Conservation (phyloP, 2,797 vertebrate species). For the Sebastiscus albofasciatus region DNA sequence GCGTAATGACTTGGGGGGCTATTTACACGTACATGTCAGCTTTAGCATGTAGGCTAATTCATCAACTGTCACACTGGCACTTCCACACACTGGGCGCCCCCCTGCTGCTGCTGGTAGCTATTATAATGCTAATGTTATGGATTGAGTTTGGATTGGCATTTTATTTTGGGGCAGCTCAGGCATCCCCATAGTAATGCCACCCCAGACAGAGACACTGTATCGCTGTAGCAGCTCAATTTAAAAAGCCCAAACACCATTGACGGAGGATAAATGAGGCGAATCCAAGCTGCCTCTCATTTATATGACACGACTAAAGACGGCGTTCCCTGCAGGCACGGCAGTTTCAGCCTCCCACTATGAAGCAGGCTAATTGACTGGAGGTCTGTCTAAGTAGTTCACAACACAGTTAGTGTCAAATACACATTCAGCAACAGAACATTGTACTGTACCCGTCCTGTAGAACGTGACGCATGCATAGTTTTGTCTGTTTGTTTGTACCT, state of each 20-base stretch:
- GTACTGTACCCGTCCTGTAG: neutral
- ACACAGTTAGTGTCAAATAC: slow-evolving; percentile 18
- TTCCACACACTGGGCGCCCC: slow-evolving; percentile 3
- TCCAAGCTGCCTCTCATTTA: slow-evolving; percentile 35
- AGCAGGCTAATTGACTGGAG: slow-evolving; percentile 30
- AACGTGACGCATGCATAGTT: neutral
- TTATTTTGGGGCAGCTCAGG: slow-evolving; percentile 40
- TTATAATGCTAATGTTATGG: slow-evolving; percentile 60
- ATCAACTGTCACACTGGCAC: slow-evolving; percentile 56
- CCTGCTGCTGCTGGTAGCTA: slow-evolving; percentile 17
- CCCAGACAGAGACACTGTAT: neutral
- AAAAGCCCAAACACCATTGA: slow-evolving; percentile 30
- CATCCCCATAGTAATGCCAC: slow-evolving; percentile 4
- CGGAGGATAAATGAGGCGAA: slow-evolving; percentile 48
- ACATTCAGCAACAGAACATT: neutral
- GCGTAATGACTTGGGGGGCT: slow-evolving; percentile 49
- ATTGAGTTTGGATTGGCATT: slow-evolving; percentile 47
- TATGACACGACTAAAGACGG: slow-evolving; percentile 35
- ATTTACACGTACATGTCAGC: slow-evolving; percentile 61
- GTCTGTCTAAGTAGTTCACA: slow-evolving; percentile 7
- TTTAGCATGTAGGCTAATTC: slow-evolving; percentile 60
- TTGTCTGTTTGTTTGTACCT: neutral
- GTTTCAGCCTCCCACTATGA: slow-evolving; percentile 17
- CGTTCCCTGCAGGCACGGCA: slow-evolving; percentile 27
- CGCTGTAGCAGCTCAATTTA: slow-evolving; percentile 30